A percentile compares a stretch with the other conserved stretches of the same genome.
phyloP scores from a whole-genome alignment of 1,140 invertebrate species.

The Cardiocondyla obscurior region DNA sequence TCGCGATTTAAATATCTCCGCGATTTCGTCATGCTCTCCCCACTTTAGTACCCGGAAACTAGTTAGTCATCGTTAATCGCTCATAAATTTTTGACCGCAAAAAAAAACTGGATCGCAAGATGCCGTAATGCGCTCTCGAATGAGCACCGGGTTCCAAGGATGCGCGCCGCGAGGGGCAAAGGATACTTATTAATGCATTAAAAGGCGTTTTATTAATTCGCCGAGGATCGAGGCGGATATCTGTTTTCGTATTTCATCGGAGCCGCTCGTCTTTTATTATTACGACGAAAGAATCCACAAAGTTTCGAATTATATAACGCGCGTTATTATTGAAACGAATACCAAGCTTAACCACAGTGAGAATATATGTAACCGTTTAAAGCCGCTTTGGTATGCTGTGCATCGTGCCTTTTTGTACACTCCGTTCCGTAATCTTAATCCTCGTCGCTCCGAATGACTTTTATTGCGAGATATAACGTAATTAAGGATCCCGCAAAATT shows the following conservation, averaged over 20 bases:
- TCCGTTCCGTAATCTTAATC: conserved; percentile 44
- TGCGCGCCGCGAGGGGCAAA: neutral
- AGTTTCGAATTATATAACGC: conserved; percentile 35
- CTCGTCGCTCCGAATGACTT: conserved; percentile 45
- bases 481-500: conserved; percentile 45
- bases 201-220: conserved; percentile 15
- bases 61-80: neutral
- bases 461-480: conserved; percentile 50
- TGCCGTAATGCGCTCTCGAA: conserved; percentile 16
- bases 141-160: conserved; percentile 2
- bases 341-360: neutral
- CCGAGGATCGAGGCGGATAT: conserved; percentile 4
- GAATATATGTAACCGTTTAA: conserved; percentile 34
- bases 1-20: neutral
- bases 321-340: conserved; percentile 40
- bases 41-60: conserved; percentile 15
- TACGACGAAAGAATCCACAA: neutral
- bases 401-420: conserved; percentile 15
- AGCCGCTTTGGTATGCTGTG: neutral
- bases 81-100: neutral
- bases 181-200: conserved; percentile 45
- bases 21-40: neutral
- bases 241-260: conserved; percentile 35
- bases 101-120: conserved; percentile 45
- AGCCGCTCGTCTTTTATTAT: conserved; percentile 12